phyloP scores from a whole-genome alignment of 2,113 vertebrate genomes.

The Ia io region DNA sequence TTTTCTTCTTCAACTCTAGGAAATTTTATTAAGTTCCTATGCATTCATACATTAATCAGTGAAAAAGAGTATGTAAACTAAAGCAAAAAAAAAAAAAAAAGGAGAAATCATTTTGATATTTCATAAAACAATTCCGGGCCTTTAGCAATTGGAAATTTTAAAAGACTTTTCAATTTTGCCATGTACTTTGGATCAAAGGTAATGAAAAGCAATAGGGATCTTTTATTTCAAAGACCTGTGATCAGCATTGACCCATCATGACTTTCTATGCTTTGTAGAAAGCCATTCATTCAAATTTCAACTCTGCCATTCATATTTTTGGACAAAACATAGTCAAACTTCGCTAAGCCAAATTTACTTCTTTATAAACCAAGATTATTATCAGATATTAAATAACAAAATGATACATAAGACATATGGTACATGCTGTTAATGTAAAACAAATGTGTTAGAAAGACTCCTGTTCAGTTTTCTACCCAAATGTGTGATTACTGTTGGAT shows the following conservation, averaged over 20 bases:
- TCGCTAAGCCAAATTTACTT: not conserved
- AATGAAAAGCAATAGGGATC: not conserved
- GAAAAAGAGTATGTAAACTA: conserved; percentile 44
- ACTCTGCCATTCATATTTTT: not conserved
- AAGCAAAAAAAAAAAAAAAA: not conserved
- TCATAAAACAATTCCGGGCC: not conserved
- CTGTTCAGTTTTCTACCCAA: not conserved
- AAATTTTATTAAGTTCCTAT: conserved; percentile 43
- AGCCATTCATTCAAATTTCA: not conserved
- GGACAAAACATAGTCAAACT: not conserved
- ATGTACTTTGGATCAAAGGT: not conserved
- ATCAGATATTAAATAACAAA: not conserved
- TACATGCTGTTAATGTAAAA: not conserved
- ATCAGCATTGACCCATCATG: not conserved
- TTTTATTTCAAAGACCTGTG: not conserved
- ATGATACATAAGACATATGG: not conserved
- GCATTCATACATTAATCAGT: conserved; percentile 25
- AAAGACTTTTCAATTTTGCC: not conserved
- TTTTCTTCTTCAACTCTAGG: conserved; percentile 14
- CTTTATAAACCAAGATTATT: not conserved
- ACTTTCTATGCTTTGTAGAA: not conserved
- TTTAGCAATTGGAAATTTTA: not conserved
- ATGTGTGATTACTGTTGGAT: not conserved
- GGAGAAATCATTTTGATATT: not conserved
- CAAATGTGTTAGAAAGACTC: not conserved